Evolutionary conservation across 2,113 vertebrate genomes (phyloP), one percentile per base, ranked within the genome.

Genomic region (Clarias batrachus): DNA sequence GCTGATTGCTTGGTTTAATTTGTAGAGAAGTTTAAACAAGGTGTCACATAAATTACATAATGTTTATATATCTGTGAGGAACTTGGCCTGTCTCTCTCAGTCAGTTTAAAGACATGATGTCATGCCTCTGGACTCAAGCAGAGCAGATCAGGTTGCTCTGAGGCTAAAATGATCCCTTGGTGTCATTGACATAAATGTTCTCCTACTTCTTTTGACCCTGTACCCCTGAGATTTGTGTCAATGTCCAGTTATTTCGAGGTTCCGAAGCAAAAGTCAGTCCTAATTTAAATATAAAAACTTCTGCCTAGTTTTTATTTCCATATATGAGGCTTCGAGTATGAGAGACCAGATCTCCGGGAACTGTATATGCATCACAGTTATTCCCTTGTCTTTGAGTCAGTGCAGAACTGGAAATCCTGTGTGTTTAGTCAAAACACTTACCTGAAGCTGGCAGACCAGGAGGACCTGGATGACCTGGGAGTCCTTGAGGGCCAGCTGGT

Each of bases 401-500:
- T 6, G 21, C 25, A 57, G 23, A 78, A 65, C n/a, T 27, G 16
- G 27, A 78, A 27, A 85, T 27, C 19, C 68, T 56, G 13, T 25
- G 17, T 59, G 37, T 59, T 56, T 87, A 63, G 14, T 4, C 57
- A 33, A 81, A 84, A 79, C 17, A 30, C 94, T 95, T 93, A 99
- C 98, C 97, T 96, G 96, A 92, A 68, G 94, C 94, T 25, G 95
- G 94, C 3, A 94, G 90, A 87, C 98, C 98, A 52, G 97, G 97
- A 74, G 93, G 96, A 11, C 98, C 98, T 0, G 97, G 96, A 89
- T 94, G 96, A 56, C 98, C 98, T 76, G 95, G 92, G 85, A 95
- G 87, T 70, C 98, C 98, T 78, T 96, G 97, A 56, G 96, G 96
- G 33, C 98, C 98, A 48, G 94, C 93, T 13, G 97, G 97, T 89